Percentiles rank a stretch among this genome's conserved stretches.
phyloP scores from a whole-genome alignment of 2,888 invertebrate genomes.

The Pterostichus niger region DNA sequence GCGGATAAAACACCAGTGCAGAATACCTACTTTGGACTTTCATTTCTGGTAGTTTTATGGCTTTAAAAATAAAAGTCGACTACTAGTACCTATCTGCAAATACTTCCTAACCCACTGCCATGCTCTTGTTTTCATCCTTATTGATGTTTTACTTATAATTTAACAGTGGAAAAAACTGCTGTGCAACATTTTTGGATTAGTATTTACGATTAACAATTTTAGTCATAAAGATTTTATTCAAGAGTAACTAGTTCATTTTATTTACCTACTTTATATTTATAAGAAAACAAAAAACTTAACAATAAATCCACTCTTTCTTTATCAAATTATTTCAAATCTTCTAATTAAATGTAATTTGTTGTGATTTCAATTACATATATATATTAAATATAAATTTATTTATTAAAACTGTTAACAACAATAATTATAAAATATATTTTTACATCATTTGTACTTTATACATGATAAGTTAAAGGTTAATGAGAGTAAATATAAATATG shows the following conservation, averaged over 20 bases:
- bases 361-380: constrained; percentile 9
- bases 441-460: constrained; percentile 53
- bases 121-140: too few relatives aligned
- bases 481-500: constrained; percentile 49
- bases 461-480: constrained; percentile 49
- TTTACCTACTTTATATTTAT: too few relatives aligned
- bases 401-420: constrained; percentile 30
- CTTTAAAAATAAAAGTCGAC: constrained; percentile 25
- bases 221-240: too few relatives aligned
- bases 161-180: too few relatives aligned
- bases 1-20: constrained; percentile 46
- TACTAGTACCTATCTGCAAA: background rate
- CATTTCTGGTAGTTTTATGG: constrained; percentile 46
- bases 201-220: too few relatives aligned
- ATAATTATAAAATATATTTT: constrained; percentile 29
- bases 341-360: background rate
- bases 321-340: background rate
- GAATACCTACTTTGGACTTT: constrained; percentile 40
- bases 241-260: too few relatives aligned
- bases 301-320: too few relatives aligned
- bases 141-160: too few relatives aligned
- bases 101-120: background rate
- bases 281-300: too few relatives aligned
- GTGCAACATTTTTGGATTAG: too few relatives aligned
- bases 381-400: constrained; percentile 49